Conservation (phyloP, 2,888 invertebrate genomes). For the Papilio gigon region DNA sequence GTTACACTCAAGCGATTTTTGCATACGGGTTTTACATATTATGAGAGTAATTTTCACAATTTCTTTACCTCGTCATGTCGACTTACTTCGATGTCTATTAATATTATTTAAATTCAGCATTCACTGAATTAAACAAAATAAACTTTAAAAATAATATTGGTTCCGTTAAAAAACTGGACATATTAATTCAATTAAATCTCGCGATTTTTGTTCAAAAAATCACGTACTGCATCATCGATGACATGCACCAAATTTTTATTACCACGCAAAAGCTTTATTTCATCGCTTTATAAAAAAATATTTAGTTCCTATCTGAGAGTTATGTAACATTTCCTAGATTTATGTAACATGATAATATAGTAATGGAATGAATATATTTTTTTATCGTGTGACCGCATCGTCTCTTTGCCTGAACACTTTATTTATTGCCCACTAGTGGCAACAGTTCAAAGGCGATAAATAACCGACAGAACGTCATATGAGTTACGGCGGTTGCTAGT, state of each 20-base stretch:
- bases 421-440: conserved; percentile 27
- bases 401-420: conserved; percentile 15
- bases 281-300: neutral
- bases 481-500: conserved; percentile 31
- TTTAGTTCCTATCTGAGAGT: neutral
- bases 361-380: conserved; percentile 14
- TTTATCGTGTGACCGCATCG: conserved; percentile 17
- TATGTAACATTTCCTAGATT: neutral
- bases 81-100: too few relatives aligned
- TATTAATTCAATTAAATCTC: neutral
- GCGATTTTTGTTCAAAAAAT: neutral
- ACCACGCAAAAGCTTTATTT: neutral
- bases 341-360: neutral
- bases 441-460: conserved; percentile 24
- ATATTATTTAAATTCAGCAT: too few relatives aligned
- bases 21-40: too few relatives aligned
- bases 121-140: too few relatives aligned
- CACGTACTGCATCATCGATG: neutral
- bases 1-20: too few relatives aligned
- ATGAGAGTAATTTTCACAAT: too few relatives aligned
- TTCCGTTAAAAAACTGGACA: neutral
- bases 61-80: too few relatives aligned
- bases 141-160: neutral
- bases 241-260: neutral
- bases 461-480: conserved; percentile 35